A percentile compares a stretch with the other conserved stretches of the same genome.
phyloP scores from a whole-genome alignment of 2,888 invertebrate genomes.

The Aphidoletes aphidimyza region DNA sequence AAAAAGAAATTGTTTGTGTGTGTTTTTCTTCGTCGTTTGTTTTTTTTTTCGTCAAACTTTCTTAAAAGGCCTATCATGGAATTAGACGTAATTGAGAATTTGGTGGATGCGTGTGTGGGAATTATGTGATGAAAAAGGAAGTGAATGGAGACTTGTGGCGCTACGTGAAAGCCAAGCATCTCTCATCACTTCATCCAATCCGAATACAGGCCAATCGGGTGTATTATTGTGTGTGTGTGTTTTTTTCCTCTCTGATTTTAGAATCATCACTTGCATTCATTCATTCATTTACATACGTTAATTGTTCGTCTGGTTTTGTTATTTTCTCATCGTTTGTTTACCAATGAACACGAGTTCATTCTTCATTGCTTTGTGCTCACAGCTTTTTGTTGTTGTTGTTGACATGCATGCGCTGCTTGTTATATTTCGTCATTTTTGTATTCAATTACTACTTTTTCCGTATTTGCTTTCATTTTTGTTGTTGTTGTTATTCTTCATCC shows the following conservation, averaged over 20 bases:
- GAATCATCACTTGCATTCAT: background rate
- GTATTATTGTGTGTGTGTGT: background rate
- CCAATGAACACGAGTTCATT: background rate
- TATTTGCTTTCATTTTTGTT: slow-evolving; percentile 48
- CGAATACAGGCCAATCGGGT: background rate
- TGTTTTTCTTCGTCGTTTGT: background rate
- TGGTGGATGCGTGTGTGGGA: slow-evolving; percentile 41
- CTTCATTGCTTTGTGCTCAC: slow-evolving; percentile 1
- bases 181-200: slow-evolving; percentile 1
- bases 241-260: background rate
- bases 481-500: no score
- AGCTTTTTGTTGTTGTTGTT: slow-evolving; percentile 12
- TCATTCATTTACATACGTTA: slow-evolving; percentile 15
- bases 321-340: slow-evolving; percentile 51
- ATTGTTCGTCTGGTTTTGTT: slow-evolving; percentile 37
- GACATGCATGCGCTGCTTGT: slow-evolving; percentile 14
- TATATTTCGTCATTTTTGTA: background rate
- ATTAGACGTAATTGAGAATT: slow-evolving; percentile 16
- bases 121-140: slow-evolving; percentile 24
- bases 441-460: slow-evolving; percentile 35
- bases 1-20: background rate
- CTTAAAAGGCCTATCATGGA: slow-evolving; percentile 38
- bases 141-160: slow-evolving; percentile 8
- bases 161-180: background rate
- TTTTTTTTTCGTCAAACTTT: slow-evolving; percentile 13